Evolutionary conservation across 53 echinoderm and acorn worm species (phyloP), one percentile per base, ranked within the genome.

Genomic region (Paracentrotus lividus): DNA sequence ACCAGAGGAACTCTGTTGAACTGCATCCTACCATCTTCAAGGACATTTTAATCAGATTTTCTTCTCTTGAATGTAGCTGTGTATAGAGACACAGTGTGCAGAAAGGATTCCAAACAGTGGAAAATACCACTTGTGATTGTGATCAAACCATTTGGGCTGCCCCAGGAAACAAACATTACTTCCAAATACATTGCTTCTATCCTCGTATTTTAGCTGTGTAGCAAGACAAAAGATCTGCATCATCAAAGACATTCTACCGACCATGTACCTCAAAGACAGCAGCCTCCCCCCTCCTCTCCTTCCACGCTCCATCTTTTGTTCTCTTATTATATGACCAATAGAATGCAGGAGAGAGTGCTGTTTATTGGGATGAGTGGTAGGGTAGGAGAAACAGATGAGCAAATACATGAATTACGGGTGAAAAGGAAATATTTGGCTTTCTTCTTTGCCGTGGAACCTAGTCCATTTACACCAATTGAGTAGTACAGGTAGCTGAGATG

Each of bases 381-480:
- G 38, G 89, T 43, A 42, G 32, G 64, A 3, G 43, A 89, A 64
- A 61, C 89, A 59, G 89, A 89, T 89, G 89, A 61, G 57, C 42
- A 89, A 89, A 89, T 89, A 89, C 65, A 45, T 59, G 42, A 65
- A 44, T 59, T n/a, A 43, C 44, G 20, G 60, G 32, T 43, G 45
- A 64, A 89, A 61, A 64, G 64, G 64, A 64, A 65, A 89, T 89
- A 64, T 89, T 89, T 59, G 89, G 89, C 57, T 59, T 89, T 61
- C 60, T 59, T 89, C 89, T 89, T 89, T 89, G 89, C 89, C 7
- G 20, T n/a, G 26, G n/a, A 81, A 26, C 81, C 81, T 45, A 81
- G 81, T 24, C 86, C 86, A 86, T 86, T 86, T 86, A 86, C 81
- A 81, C 81, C 81, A 81, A 81, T 81, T 81, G 24, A 42, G 81